Evolutionary conservation across 1,140 invertebrate species (phyloP).

Genomic region (Chrysopa pallens): DNA sequence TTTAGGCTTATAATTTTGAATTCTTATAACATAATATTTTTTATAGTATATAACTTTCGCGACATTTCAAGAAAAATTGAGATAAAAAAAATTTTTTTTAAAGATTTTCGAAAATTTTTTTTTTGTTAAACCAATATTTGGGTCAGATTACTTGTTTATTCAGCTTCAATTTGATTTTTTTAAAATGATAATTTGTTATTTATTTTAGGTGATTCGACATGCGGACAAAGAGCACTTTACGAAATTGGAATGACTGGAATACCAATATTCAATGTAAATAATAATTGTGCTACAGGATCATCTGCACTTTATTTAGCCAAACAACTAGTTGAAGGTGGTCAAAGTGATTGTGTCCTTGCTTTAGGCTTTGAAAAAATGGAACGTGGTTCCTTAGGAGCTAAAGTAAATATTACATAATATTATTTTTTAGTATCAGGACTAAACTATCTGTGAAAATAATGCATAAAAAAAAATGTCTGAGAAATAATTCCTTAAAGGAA

Average conservation of each 20-base stretch:
- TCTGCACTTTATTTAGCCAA: constrained; percentile 80
- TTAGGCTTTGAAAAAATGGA: constrained; percentile 99
- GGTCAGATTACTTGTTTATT: no score
- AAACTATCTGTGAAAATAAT: no score
- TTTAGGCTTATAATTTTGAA: no score
- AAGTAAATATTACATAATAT: constrained; percentile 24
- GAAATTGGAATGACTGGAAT: constrained; percentile 92
- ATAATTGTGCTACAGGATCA: constrained; percentile 94
- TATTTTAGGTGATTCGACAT: constrained; percentile 77
- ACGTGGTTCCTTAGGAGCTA: constrained; percentile 63
- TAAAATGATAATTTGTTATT: constrained; percentile 17
- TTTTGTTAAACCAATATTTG: no score
- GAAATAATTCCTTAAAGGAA: no score
- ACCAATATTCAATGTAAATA: constrained; percentile 97
- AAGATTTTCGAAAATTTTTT: no score
- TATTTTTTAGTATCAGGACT: not conserved
- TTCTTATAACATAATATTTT: no score
- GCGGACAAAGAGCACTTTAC: constrained; percentile 88
- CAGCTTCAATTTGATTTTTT: not conserved
- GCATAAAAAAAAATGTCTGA: no score
- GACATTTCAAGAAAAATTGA: not conserved
- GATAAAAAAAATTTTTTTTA: no score
- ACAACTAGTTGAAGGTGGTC: constrained; percentile 73
- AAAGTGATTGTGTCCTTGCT: constrained; percentile 74
- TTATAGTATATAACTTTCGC: no score